phyloP scores from a whole-genome alignment of 1,140 invertebrate species.

The Adoxophyes honmai region DNA sequence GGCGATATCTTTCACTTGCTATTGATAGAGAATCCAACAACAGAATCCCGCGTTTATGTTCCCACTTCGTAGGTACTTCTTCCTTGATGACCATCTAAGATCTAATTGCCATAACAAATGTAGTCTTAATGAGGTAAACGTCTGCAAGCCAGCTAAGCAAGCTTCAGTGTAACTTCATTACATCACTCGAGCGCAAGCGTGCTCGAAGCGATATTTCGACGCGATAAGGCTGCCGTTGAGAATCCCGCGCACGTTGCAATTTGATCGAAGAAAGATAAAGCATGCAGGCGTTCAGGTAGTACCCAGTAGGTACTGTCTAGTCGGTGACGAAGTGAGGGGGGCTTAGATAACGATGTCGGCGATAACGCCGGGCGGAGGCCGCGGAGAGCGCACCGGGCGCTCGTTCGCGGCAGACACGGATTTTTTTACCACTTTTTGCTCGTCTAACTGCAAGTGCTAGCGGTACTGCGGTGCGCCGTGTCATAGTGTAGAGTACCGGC shows the following conservation, averaged over 20 bases:
- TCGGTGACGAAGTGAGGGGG: slow-evolving; percentile 7
- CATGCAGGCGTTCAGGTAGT: slow-evolving; percentile 6
- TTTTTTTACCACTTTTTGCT: slow-evolving; percentile 21
- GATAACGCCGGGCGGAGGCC: slow-evolving; percentile 50
- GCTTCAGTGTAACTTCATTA: slow-evolving; percentile 3
- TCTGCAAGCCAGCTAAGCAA: background rate
- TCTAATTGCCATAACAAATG: background rate
- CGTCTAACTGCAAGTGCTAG: slow-evolving; percentile 20
- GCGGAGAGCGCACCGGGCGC: slow-evolving; percentile 26
- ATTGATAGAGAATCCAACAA: no score
- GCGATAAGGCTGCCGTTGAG: slow-evolving; percentile 2
- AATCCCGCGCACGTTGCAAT: slow-evolving; percentile 12
- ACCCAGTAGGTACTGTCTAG: slow-evolving; percentile 4
- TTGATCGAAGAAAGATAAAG: slow-evolving; percentile 12
- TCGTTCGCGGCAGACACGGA: slow-evolving; percentile 16
- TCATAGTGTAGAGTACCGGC: background rate
- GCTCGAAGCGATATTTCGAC: slow-evolving; percentile 6
- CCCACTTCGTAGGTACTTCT: no score
- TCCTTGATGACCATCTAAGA: slow-evolving; percentile 1
- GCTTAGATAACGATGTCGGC: slow-evolving; percentile 52
- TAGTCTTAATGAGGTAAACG: slow-evolving; percentile 1
- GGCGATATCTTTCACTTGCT: no score
- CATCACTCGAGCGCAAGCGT: slow-evolving; percentile 3
- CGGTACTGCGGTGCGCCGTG: slow-evolving; percentile 17
- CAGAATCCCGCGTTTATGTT: no score